Evolutionary conservation across 2,888 invertebrate genomes (phyloP), one percentile per base, ranked within the genome.

Genomic region (Steinernema carpocapsae): DNA sequence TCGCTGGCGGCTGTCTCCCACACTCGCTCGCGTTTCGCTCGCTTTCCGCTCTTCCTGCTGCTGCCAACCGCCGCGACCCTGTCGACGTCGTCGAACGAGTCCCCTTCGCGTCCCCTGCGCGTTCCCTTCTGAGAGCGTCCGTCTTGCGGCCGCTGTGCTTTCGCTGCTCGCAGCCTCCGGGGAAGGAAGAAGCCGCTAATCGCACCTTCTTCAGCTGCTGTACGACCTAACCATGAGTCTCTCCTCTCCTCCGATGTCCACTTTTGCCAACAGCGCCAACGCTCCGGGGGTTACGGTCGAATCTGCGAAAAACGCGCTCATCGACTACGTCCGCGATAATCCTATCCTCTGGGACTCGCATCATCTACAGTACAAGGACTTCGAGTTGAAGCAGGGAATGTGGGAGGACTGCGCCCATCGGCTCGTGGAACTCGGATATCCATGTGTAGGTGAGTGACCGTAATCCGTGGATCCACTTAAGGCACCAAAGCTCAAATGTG

Each of bases 291-390:
- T 56, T 56, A 56, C 56, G 22, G 56, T 56, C 22, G 56, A 56
- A 17, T 17, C 22, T 12, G 22, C 56, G 56, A 56, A 56, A 22
- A 56, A 26, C 26, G 22, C 24, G 26, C 56, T 56, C 24, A 56
- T 56, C 22, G 56, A 56, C 1, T 56, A 22, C 56, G 56, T 56
- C 14, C 6, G 14, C 6, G 56, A 19, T 7, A 56, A 56, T 22
- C 56, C 56, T 1, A 56, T 56, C 26, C 26, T 56, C 6, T 56
- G 56, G 56, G 56, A 56, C 22, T 56, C 56, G 4, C 17, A 56
- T 26, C 56, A 56, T 26, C 56, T 19, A 4, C 56, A 56, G 56
- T 56, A 56, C 56, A 56, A 56, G 56, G 56, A 56, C 26, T 56
- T 56, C 56, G 56, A 56, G 14, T 14, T 56, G 24, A 56, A 56